Base-by-base conservation (phyloP, 2,113 vertebrate species). In the Oxyruncus cristatus region DNA sequence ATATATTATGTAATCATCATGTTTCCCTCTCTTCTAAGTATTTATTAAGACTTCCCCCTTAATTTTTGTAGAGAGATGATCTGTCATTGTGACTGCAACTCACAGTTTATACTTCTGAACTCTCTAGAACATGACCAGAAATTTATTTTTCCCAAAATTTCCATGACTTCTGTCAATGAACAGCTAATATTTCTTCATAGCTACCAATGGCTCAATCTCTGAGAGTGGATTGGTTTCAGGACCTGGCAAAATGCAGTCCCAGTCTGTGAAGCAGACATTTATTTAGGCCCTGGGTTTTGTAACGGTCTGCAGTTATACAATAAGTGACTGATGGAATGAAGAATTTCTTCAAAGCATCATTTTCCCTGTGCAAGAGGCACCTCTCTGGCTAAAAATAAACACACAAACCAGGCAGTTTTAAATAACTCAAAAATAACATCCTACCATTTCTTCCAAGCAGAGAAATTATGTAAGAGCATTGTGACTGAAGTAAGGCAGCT, bases 301-400 rank as follows among this genome's bases (percentile, higher is more conserved):
- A 88, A 80, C 37, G 20, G 15, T 90, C 53, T 88, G 55, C 61
- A 59, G 44, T 89, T 96, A 78, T 41, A 73, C 50, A 86, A 53
- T 65, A 79, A 85, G 11, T 6, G 4, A 33, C 80, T 3, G 0
- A 42, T 47, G 46, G 46, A 90, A 92, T 58, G 59, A 91, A 77
- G 46, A 90, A 70, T 67, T 92, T 24, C 55, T 93, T 93, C 58
- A 88, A 86, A 95, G 16, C 12, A 70, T 86, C 26, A 42, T 91
- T 93, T 85, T 88, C 42, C 21, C 35, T 74, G n/a, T 83, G 50
- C 32, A 71, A 83, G 55, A 88, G 11, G 55, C 46, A 95, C 85
- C 71, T 92, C 75, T 73, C 33, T 50, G 46, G 65, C 42, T 96
- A 95, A 96, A 95, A 96, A 95, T 89, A 95, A 94, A 77, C 30